phyloP scores from a whole-genome alignment of 2,113 vertebrate species.

The Gobio gobio region DNA sequence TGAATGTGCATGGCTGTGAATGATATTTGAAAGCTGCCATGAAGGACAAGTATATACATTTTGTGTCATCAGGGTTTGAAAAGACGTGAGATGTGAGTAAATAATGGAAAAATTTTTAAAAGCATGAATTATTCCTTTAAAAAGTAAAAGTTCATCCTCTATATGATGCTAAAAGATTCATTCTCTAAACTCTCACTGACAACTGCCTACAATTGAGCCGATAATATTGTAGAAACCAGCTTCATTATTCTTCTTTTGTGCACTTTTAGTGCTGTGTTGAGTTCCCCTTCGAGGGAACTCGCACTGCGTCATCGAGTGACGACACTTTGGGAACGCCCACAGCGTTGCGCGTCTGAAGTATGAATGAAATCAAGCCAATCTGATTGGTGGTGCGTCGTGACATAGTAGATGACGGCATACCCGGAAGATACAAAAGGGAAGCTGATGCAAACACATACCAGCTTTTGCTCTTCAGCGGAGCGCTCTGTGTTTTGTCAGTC shows the following conservation, averaged over 20 bases:
- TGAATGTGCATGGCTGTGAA: not conserved
- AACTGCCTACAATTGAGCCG: conserved; percentile 40
- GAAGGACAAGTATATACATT: not conserved
- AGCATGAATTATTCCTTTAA: not conserved
- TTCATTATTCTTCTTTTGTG: conserved; percentile 61
- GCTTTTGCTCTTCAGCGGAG: too few species aligned
- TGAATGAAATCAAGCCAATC: too few species aligned
- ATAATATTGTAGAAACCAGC: conserved; percentile 62
- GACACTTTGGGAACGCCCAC: too few species aligned
- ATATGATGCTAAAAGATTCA: not conserved
- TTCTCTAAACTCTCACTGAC: conserved; percentile 18
- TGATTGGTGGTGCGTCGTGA: too few species aligned
- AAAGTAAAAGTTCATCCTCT: not conserved
- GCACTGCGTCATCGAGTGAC: too few species aligned
- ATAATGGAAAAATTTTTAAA: not conserved
- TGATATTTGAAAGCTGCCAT: not conserved
- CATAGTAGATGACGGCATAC: too few species aligned
- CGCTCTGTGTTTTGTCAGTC: too few species aligned
- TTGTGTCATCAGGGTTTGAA: not conserved
- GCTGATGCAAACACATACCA: too few species aligned
- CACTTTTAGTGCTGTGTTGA: not conserved
- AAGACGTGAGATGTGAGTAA: not conserved
- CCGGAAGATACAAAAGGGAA: too few species aligned
- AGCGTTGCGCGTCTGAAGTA: too few species aligned
- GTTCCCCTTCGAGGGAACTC: too few species aligned